Conservation (phyloP, 2,888 invertebrate species). For the Archaeoteleia sp. region DNA sequence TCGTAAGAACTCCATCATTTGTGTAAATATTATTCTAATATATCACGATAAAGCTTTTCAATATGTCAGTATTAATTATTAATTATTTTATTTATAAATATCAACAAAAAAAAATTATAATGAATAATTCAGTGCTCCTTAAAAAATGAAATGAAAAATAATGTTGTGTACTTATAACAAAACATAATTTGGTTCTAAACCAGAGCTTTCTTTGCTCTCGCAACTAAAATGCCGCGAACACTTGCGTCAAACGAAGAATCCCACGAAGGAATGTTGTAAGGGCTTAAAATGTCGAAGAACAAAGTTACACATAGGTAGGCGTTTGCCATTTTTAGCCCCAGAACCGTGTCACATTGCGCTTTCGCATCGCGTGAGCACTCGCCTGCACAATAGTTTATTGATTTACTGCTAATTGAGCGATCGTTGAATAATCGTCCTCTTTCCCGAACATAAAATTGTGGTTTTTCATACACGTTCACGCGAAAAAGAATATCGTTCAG, state of each 20-base stretch:
- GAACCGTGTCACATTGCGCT: constrained; percentile 42
- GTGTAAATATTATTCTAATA: too few species aligned
- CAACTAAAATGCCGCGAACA: not conserved
- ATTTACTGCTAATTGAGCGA: constrained; percentile 36
- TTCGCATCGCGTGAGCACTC: constrained; percentile 43
- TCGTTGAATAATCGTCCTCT: constrained; percentile 41
- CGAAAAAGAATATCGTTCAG: too few species aligned
- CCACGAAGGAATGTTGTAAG: constrained; percentile 9
- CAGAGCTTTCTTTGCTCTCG: too few species aligned
- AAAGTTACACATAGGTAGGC: constrained; percentile 16
- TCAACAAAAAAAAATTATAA: too few species aligned
- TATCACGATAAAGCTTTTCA: too few species aligned
- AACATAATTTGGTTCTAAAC: too few species aligned
- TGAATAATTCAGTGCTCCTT: too few species aligned
- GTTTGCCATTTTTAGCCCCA: constrained; percentile 45
- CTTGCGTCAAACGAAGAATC: not conserved
- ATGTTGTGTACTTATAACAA: too few species aligned
- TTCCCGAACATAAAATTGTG: constrained; percentile 8
- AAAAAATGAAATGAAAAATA: too few species aligned
- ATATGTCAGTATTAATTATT: too few species aligned
- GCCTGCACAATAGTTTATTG: constrained; percentile 47
- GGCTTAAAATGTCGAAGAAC: constrained; percentile 27
- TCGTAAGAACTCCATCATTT: too few species aligned
- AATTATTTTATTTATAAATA: too few species aligned
- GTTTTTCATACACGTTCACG: constrained; percentile 14